Evolutionary conservation across 2,113 vertebrate species (phyloP), one percentile per base, ranked within the genome.

Genomic region (Phrynosoma platyrhinos): DNA sequence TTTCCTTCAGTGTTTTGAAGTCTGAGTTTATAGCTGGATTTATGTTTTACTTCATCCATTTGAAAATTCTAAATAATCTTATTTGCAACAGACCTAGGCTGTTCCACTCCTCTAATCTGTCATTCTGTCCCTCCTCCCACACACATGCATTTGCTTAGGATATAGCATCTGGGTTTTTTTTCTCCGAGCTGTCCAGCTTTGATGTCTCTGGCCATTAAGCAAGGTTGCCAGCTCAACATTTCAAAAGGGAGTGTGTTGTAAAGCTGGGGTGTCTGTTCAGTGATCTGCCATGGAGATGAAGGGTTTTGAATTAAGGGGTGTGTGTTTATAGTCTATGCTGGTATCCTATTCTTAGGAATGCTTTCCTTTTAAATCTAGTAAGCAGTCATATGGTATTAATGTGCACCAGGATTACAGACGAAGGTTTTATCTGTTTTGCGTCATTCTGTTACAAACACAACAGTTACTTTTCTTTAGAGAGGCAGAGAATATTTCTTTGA

Each of bases 401-500:
- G 85, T 80, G 68, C 77, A 30, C 14, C 27, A 64, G 7, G 69
- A 83, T 91, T 92, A 89, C 69, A n/a, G 47, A 18, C 72, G 14
- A 86, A 69, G 79, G 53, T 82, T 92, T 72, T 88, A 69, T 69
- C 87, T 90, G 32, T 12, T 23, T 69, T 55, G 68, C 55, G 12
- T 58, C 55, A 69, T 30, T 30, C 72, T 82, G 25, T 25, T 62
- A 62, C 74, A 81, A 85, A 77, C 21, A 42, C 32, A 82, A 36
- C 40, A 78, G 9, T 87, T 85, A 86, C 87, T 72, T 27, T 86
- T 86, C 68, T 79, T 87, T 47, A 42, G 84, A 90, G 79, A 84
- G 88, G 9, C 9, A 87, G 83, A 91, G 53, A 84, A 21, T 27
- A 52, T 27, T 25, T 75, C 27, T 76, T 30, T 80, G 40, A 71